Evolutionary conservation across 2,888 invertebrate genomes (phyloP), one percentile per base, ranked within the genome.

Genomic region (Andrena trimmerana): DNA sequence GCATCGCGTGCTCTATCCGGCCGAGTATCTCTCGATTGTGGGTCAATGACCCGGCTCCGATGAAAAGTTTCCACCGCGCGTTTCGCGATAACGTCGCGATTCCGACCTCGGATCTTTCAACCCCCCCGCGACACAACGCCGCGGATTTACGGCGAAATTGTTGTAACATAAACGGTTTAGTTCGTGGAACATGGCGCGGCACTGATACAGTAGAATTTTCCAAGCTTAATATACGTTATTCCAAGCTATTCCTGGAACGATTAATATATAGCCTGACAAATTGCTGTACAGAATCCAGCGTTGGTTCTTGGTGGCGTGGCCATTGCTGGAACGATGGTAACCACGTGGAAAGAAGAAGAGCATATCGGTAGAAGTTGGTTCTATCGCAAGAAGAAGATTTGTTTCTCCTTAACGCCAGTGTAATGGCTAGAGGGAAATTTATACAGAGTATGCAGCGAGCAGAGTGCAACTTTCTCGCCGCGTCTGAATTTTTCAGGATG

Each of bases 1-100:
- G 74, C 74, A 84, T 87, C 84, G 87, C 87, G 87, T 87, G 85
- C 77, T 59, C 79, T 86, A 83, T 83, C 85, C 79, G 70, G 29
- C 59, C 66, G 62, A 63, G 79, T 87, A 87, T 86, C 86, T 87
- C 67, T 65, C 78, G 81, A 70, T 76, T 62, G 67, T 62, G 33
- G 87, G 87, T 65, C 87, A 87, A 66, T 84, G 86, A 87, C 86
- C 57, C 87, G 29, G 67, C 29, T 65, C 27, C 57, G 33, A 71
- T 82, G 81, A 76, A 81, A 83, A 83, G 81, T 83, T 81, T 50
- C 59, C 59, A 29, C 70, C 33, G 29, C 69, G 27, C 31, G 29
- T 48, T 29, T 52, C 71, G 31, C 68, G 82, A 72, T 83, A 83
- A 80, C 76, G 81, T 72, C 59, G 59, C 31, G 71, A 68, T 68